phyloP scores from a whole-genome alignment of 2,888 invertebrate species.

The Brachyopa scutellaris region DNA sequence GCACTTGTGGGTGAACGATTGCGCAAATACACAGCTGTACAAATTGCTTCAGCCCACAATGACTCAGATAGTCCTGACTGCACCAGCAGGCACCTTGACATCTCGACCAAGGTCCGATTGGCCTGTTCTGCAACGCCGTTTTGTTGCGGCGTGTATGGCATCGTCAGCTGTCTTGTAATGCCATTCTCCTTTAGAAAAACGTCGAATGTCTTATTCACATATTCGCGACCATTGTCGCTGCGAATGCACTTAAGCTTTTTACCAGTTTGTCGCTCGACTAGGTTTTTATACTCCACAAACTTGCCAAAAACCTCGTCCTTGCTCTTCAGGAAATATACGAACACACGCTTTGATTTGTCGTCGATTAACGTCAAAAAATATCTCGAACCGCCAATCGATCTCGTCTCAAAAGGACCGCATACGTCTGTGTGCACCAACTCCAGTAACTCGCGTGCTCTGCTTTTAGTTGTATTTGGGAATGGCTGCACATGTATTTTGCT shows the following conservation, averaged over 20 bases:
- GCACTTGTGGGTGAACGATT: constrained; percentile 48
- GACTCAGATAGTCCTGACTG: constrained; percentile 22
- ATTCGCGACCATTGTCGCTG: constrained; percentile 56
- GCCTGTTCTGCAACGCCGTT: constrained; percentile 72
- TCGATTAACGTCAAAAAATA: constrained; percentile 64
- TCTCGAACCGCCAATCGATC: constrained; percentile 39
- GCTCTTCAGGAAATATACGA: constrained; percentile 41
- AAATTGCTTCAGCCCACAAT: constrained; percentile 61
- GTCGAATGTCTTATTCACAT: constrained; percentile 44
- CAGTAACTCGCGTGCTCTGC: constrained; percentile 30
- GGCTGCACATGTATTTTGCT: constrained; percentile 47
- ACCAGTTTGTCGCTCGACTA: constrained; percentile 47
- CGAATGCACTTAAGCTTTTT: constrained; percentile 48
- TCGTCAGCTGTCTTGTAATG: constrained; percentile 60
- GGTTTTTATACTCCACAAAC: constrained; percentile 46
- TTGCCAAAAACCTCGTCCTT: constrained; percentile 54
- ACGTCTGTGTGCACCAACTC: constrained; percentile 41
- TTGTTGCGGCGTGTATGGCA: constrained; percentile 73
- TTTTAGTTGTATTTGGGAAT: constrained; percentile 46
- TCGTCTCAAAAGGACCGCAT: constrained; percentile 37
- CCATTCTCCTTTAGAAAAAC: constrained; percentile 55
- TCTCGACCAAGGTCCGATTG: constrained; percentile 65
- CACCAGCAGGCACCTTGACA: constrained; percentile 41
- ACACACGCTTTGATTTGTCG: constrained; percentile 43
- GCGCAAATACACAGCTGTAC: constrained; percentile 39